A percentile compares a stretch with the other conserved stretches of the same genome.
Evolutionary conservation across 2,888 invertebrate species (phyloP).

Genomic region (Polydrusus cervinus): DNA sequence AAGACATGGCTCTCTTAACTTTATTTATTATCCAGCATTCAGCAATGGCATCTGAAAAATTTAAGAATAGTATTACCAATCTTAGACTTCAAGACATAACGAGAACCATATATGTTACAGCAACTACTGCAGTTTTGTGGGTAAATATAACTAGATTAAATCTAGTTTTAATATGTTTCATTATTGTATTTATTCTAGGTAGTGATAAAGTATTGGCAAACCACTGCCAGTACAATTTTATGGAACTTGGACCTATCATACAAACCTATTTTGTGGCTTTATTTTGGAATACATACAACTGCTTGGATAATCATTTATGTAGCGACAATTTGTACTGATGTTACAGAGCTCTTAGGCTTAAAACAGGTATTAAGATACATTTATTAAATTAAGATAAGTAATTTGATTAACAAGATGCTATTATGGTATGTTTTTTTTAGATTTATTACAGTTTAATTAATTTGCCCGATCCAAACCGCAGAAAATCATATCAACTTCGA

Average conservation of each 20-base stretch:
- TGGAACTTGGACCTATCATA: slow-evolving; percentile 75
- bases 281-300: slow-evolving; percentile 71
- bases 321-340: slow-evolving; percentile 77
- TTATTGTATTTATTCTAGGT: slow-evolving; percentile 66
- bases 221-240: slow-evolving; percentile 71
- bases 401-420: too few species aligned
- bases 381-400: too few species aligned
- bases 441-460: slow-evolving; percentile 75
- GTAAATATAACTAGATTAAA: slow-evolving; percentile 68
- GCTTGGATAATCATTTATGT: slow-evolving; percentile 77
- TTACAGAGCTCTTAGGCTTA: slow-evolving; percentile 76
- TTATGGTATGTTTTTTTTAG: too few species aligned
- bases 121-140: slow-evolving; percentile 71
- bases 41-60: slow-evolving; percentile 71
- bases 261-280: slow-evolving; percentile 72
- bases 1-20: slow-evolving; percentile 72
- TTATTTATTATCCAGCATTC: slow-evolving; percentile 77
- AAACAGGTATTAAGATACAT: slow-evolving; percentile 71
- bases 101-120: slow-evolving; percentile 72
- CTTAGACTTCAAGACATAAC: slow-evolving; percentile 70
- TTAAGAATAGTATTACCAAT: slow-evolving; percentile 71
- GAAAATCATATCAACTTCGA: slow-evolving; percentile 74
- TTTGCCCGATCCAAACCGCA: slow-evolving; percentile 72
- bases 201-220: slow-evolving; percentile 73
- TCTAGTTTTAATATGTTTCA: too few species aligned